These are phyloP conservation scores for Eurosta solidaginis DNA, from an alignment of 1,140 invertebrate genomes.

Conservation along the genomic window DNA sequence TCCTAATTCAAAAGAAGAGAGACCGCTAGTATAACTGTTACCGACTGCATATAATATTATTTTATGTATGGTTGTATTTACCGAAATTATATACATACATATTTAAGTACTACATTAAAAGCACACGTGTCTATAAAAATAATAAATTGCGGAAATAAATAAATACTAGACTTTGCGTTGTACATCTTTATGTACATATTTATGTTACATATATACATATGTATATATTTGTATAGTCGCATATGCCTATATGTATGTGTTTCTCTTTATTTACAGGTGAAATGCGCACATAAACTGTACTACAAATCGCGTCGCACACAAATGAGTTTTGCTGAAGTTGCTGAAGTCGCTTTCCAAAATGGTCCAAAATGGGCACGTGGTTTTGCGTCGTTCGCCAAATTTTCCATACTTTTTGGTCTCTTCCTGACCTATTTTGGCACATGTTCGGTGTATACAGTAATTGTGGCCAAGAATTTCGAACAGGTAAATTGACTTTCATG, in stretches of 20 bases:
- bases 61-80: too few species aligned
- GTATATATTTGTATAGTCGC: background rate
- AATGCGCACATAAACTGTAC: constrained; percentile 80
- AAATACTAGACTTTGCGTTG: background rate
- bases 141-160: too few species aligned
- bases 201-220: background rate
- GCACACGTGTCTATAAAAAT: too few species aligned
- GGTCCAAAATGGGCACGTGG: constrained; percentile 70
- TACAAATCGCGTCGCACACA: constrained; percentile 68
- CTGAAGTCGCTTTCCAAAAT: constrained; percentile 72
- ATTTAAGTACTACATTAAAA: too few species aligned
- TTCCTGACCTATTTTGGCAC: constrained; percentile 84
- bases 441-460: constrained; percentile 81
- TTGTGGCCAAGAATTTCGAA: constrained; percentile 75
- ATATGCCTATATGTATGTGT: background rate
- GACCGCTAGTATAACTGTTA: too few species aligned
- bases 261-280: constrained; percentile 64
- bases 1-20: too few species aligned
- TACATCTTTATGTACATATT: background rate
- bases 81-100: too few species aligned
- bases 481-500: constrained; percentile 56
- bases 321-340: constrained; percentile 80
- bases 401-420: constrained; percentile 66
- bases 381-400: constrained; percentile 70
- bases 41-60: too few species aligned